Evolutionary conservation across 2,888 invertebrate species (phyloP), one percentile per base, ranked within the genome.

Genomic region (Synergus laeviventris): DNA sequence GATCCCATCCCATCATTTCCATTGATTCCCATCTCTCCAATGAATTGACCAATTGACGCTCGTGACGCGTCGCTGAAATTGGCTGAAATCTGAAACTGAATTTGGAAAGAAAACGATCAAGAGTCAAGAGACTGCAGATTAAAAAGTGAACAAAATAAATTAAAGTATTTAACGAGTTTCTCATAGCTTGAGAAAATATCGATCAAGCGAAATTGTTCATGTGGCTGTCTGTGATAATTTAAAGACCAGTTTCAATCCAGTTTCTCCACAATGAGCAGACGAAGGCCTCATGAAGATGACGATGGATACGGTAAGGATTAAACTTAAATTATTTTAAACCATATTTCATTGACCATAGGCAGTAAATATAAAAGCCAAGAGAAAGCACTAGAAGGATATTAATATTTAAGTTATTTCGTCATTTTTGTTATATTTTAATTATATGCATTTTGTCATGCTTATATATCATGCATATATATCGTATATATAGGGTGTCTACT

Each of bases 201-300:
- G 24, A 70, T 16, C 3, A 49, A 70, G 70, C 4, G n/a, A 11
- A 70, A 45, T 24, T 31, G 45, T 70, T 49, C 24, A 70, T 70
- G 49, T 70, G 70, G 16, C 16, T 45, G 45, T 31, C 42, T 42
- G 45, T 70, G 42, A 45, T 70, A 73, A 64, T 42, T 77, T 14
- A 45, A 73, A 21, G 60, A 24, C 24, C 31, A 70, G 16, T 8
- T 62, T 45, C 49, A 70, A n/a, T 31, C 45, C 14, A 45, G 31
- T 24, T 66, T n/a, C 49, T 49, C 45, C 14, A 91, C 87, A 86
- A 96, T 96, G 96, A 96, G 95, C 91, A 94, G 96, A 76, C 93
- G 96, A 91, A 93, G 96, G 85, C 93, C 94, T 77, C 95, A 96
- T 87, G 96, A 96, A 81, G 96, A 96, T 86, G 96, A 96, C 76